phyloP scores from a whole-genome alignment of 2,797 vertebrate species.

The Parauchenoglanis punctatus region DNA sequence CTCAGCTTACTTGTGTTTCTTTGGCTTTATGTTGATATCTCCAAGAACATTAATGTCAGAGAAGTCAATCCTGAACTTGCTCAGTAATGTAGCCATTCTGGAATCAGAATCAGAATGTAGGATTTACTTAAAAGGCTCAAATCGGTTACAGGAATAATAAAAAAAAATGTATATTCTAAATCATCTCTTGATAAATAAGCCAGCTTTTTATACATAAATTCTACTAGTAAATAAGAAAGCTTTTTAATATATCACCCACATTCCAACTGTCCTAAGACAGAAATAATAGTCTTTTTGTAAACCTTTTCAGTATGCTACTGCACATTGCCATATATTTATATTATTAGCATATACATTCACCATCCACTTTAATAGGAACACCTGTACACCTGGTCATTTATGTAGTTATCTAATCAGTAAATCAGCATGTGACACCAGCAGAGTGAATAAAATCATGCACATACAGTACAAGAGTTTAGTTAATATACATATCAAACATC shows the following conservation, averaged over 20 bases:
- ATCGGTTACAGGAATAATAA: background rate
- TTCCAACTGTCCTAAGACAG: background rate
- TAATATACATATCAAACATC: too few relatives aligned
- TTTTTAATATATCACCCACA: background rate
- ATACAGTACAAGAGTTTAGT: too few relatives aligned
- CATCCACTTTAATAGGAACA: too few relatives aligned
- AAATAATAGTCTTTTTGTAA: background rate
- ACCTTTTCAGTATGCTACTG: background rate
- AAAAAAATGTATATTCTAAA: background rate
- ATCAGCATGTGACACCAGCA: too few relatives aligned
- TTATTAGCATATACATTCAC: too few relatives aligned
- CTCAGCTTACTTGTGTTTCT: conserved; percentile 88
- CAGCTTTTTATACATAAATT: background rate
- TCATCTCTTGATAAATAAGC: background rate
- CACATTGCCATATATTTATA: background rate
- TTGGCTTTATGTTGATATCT: conserved; percentile 97
- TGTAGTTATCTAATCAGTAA: too few relatives aligned
- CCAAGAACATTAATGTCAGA: conserved; percentile 95
- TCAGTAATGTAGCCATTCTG: conserved; percentile 96
- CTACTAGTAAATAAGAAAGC: background rate
- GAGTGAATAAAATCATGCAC: too few relatives aligned
- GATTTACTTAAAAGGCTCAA: background rate
- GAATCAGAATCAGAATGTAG: conserved; percentile 33
- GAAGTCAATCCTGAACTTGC: conserved; percentile 97
- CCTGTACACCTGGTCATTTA: too few relatives aligned